Evolutionary conservation across 2,797 vertebrate species (phyloP), one percentile per base, ranked within the genome.

Genomic region (Urophycis tenuis): DNA sequence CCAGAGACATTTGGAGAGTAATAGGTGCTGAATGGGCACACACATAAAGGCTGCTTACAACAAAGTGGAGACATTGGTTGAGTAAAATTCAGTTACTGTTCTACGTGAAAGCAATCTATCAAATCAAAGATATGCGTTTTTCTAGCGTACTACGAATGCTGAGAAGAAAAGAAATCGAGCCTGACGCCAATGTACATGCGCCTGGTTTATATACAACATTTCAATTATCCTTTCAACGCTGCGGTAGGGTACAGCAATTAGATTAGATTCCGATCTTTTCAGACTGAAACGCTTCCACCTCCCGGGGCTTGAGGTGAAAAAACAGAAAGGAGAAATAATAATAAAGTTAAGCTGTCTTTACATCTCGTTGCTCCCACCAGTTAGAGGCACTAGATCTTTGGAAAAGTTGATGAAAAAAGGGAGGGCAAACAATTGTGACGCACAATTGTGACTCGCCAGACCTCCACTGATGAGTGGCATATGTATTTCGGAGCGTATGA

Each of bases 381-480:
- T 85, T 88, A 73, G 77, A 78, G 79, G 79, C 79, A 77, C 73
- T 72, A 77, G 76, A 81, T 12, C n/a, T 60, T 53, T 22, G 45
- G 19, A 53, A 8, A 60, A 29, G 10, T 25, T 0, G 11, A 53
- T 22, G 60, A 67, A 67, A 29, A 67, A 14, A 67, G 25, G 32
- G 81, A 76, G 70, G 72, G 75, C 72, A 72, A 71, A 36, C 77
- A 73, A n/a, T 75, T 74, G 78, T 86, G 84, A 90, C 87, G 83
- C 39, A 75, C 77, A 75, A 15, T 78, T 35, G 78, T 84, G 81
- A 84, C 84, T 86, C 79, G 80, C 74, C 39, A 86, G 67, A 76
- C 2, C 74, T 88, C 64, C 32, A 77, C 72, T 89, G 86, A 90
- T 91, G 88, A 85, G 80, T 80, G 86, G 85, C 87, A 89, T 81